Conservation (phyloP, 2,113 vertebrate genomes). For the Cariama cristata region DNA sequence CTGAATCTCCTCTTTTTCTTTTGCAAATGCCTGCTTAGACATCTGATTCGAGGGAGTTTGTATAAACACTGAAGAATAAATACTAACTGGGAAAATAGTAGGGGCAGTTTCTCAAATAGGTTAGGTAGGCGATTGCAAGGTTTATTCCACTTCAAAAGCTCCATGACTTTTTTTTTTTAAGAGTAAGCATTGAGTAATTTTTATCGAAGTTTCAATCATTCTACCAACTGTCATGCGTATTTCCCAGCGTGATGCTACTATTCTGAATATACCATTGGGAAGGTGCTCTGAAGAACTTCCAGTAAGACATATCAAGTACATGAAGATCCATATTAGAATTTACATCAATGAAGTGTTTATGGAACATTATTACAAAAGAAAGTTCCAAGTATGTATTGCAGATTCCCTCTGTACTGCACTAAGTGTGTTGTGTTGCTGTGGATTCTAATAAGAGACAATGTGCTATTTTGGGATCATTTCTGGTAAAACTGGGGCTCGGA, state of each 20-base stretch:
- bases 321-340: not conserved
- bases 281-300: not conserved
- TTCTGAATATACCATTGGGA: not conserved
- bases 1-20: not conserved
- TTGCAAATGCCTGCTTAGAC: not conserved
- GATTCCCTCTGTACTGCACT: not conserved
- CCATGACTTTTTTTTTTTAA: not conserved
- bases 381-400: not conserved
- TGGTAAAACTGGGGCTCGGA: not conserved
- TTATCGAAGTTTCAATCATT: not conserved
- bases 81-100: not conserved
- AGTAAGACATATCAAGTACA: not conserved
- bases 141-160: not conserved
- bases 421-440: not conserved
- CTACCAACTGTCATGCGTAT: not conserved
- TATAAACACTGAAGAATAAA: not conserved
- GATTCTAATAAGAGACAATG: not conserved
- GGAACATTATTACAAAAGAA: not conserved
- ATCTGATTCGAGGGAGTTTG: not conserved
- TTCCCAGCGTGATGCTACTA: not conserved
- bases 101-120: not conserved
- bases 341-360: not conserved
- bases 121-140: not conserved
- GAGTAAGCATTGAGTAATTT: not conserved
- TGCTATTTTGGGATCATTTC: not conserved